These are phyloP conservation scores for Cynoglossus semilaevis DNA, from an alignment of 2,113 vertebrate species.

Conservation along the genomic window DNA sequence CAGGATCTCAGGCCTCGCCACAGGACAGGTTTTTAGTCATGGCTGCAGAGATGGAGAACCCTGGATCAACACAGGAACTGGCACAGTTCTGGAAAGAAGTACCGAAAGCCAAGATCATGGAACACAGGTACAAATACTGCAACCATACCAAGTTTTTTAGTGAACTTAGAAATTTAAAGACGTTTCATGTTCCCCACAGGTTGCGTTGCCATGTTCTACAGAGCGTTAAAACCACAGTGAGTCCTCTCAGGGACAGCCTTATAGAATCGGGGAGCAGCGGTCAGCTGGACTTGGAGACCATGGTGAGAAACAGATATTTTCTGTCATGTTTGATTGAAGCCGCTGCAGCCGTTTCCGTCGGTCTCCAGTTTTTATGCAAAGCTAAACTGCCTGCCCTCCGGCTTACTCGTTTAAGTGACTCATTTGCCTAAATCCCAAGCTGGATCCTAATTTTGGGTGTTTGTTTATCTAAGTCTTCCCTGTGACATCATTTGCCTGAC, in stretches of 20 bases:
- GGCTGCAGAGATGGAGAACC: conserved; percentile 96
- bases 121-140: conserved; percentile 81
- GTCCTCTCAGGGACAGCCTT: conserved; percentile 72
- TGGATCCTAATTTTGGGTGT: no score
- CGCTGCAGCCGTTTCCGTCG: background rate
- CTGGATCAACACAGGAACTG: conserved; percentile 77
- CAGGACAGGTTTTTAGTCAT: conserved; percentile 96
- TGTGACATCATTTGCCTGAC: no score
- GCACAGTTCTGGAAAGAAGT: conserved; percentile 96
- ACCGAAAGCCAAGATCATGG: conserved; percentile 87
- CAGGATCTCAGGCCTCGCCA: conserved; percentile 87
- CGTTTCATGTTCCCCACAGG: conserved; percentile 64
- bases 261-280: conserved; percentile 61
- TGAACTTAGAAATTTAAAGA: no score
- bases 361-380: background rate
- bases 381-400: background rate
- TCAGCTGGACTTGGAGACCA: conserved; percentile 82
- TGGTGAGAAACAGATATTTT: conserved; percentile 69
- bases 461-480: no score
- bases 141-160: no score
- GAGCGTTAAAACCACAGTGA: conserved; percentile 74
- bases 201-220: conserved; percentile 89
- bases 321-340: background rate
- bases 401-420: background rate
- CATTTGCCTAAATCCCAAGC: no score